phyloP scores from a whole-genome alignment of 1,140 invertebrate species.

The Geopemphigus sp. region DNA sequence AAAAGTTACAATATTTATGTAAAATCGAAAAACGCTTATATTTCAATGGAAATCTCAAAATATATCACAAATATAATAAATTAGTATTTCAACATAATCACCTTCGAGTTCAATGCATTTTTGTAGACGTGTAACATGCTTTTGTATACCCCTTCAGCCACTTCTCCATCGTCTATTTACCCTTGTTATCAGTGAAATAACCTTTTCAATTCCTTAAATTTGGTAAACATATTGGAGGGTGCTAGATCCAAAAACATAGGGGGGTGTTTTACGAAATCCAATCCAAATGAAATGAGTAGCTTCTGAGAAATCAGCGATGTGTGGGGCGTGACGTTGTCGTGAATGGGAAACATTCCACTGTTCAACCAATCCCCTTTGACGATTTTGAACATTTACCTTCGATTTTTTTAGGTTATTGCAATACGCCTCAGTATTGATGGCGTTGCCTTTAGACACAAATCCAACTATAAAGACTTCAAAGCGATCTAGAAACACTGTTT shows the following conservation, averaged over 20 bases:
- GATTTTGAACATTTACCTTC: neutral
- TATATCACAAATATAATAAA: too few species aligned
- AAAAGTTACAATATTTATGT: too few species aligned
- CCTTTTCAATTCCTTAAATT: conserved; percentile 49
- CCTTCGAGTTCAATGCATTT: too few species aligned
- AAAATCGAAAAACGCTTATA: too few species aligned
- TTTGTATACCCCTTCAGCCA: conserved; percentile 31
- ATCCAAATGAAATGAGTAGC: conserved; percentile 52
- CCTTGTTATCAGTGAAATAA: conserved; percentile 41
- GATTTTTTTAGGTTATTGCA: neutral
- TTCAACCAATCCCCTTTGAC: neutral
- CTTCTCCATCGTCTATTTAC: neutral
- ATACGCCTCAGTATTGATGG: neutral
- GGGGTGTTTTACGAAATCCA: conserved; percentile 54
- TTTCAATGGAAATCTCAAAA: too few species aligned
- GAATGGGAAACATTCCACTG: conserved; percentile 44
- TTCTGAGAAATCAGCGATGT: conserved; percentile 50
- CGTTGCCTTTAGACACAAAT: too few species aligned
- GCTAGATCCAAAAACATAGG: conserved; percentile 54
- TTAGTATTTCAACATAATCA: too few species aligned
- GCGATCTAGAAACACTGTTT: too few species aligned
- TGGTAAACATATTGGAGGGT: conserved; percentile 54
- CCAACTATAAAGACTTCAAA: too few species aligned
- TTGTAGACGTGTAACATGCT: neutral
- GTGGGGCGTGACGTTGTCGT: conserved; percentile 56